These are phyloP conservation scores for Ciconia maguari DNA, from an alignment of 2,113 vertebrate genomes.

Conservation along the genomic window DNA sequence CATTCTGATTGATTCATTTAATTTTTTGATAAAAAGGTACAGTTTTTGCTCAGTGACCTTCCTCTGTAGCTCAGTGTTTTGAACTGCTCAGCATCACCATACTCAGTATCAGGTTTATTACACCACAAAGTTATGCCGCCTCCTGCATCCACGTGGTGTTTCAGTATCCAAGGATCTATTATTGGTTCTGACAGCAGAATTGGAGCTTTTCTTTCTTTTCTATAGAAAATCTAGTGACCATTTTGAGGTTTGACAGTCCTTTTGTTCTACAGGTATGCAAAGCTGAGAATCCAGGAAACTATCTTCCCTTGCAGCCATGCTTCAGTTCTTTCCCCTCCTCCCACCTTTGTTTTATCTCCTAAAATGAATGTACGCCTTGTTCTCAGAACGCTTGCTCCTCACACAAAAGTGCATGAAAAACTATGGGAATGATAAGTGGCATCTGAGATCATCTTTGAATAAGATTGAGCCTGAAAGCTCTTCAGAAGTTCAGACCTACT, in stretches of 20 bases:
- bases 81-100: neutral
- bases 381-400: neutral
- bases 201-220: neutral
- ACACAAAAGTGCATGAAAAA: neutral
- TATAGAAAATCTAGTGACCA: neutral
- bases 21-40: neutral
- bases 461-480: slow-evolving; percentile 43
- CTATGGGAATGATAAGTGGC: neutral
- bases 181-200: neutral
- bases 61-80: neutral
- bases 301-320: neutral
- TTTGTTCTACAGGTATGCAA: neutral
- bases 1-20: neutral
- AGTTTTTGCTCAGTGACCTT: neutral
- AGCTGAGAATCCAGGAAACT: neutral
- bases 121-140: neutral
- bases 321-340: neutral
- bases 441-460: slow-evolving; percentile 20
- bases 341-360: neutral
- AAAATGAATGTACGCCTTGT: neutral
- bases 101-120: neutral
- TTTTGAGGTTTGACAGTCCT: neutral
- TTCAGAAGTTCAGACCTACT: slow-evolving; percentile 14
- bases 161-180: neutral
- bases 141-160: neutral